Base-by-base conservation (phyloP, 2,888 invertebrate genomes). In the Pardosa pseudoannulata region DNA sequence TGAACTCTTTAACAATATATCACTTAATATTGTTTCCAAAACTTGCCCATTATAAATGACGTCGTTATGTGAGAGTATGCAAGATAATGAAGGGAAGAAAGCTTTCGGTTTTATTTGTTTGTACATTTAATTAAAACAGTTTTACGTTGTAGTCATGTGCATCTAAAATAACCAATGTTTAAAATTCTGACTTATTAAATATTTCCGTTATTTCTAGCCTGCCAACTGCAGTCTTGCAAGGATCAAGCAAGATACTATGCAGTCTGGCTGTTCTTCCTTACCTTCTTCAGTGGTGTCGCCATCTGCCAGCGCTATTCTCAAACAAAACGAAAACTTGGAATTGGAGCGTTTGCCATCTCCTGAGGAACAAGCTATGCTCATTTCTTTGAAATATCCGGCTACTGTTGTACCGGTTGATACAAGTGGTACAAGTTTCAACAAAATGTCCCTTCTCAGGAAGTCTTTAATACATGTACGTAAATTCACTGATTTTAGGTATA, bases 321-420 rank as follows among this genome's bases (percentile, higher is more conserved):
- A 67, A 62, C 87, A 87, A 36, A 70, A 73, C 28, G 67, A 86
- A 76, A 73, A 72, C 46, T 96, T 96, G 91, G 96, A 96, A 50
- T 50, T 87, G 32, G 88, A 85, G 36, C 79, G 86, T 16, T 88
- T 91, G 72, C 91, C 91, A 36, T 89, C 90, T 1, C 91, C 91
- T 6, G 90, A 90, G 78, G 90, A 90, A 87, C 89, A 89, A 50
- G 88, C 89, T 6, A 89, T 89, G 75, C 89, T 90, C 28, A 78
- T 90, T 27, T 90, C 90, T 23, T 74, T 89, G 74, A 90, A 90
- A 72, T 97, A 96, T 93, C 96, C 96, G 78, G 96, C 96, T 89
- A 95, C 96, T 93, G 92, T 97, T 89, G 95, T 98, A 88, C 94
- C 95, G 87, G 96, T 98, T 90, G 97, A 98, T 92, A 95, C 96